These are phyloP conservation scores for Rhopalosiphum padi DNA, from an alignment of 1,140 invertebrate species.

Conservation along the genomic window DNA sequence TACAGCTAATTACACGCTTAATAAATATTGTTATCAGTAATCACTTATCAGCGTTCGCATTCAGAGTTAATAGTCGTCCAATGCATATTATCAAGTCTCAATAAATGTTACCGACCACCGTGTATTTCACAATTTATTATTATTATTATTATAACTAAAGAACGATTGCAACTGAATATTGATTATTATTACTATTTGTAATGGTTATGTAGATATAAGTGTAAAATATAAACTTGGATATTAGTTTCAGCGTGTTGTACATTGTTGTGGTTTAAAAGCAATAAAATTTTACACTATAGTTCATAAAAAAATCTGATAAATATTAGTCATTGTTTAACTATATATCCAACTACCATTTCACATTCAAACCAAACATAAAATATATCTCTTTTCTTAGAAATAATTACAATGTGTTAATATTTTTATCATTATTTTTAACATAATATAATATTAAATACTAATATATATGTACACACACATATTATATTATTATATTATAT, in stretches of 20 bases:
- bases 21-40: slow-evolving; percentile 30
- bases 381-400: slow-evolving; percentile 10
- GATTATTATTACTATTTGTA: slow-evolving; percentile 44
- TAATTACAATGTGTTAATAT: slow-evolving; percentile 45
- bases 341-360: background rate
- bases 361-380: slow-evolving; percentile 25
- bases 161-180: background rate
- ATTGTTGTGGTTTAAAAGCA: slow-evolving; percentile 46
- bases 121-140: no score
- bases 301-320: slow-evolving; percentile 55
- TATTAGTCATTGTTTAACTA: slow-evolving; percentile 41
- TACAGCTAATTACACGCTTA: background rate
- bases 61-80: background rate
- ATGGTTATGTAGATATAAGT: background rate
- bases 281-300: slow-evolving; percentile 16
- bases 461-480: background rate
- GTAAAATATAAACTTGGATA: background rate
- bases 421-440: slow-evolving; percentile 31
- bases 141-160: background rate
- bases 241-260: slow-evolving; percentile 4
- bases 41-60: background rate
- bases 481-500: background rate
- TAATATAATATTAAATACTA: background rate
- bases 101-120: slow-evolving; percentile 33
- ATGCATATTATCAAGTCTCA: background rate